A percentile compares a stretch with the other conserved stretches of the same genome.
These are phyloP conservation scores for Nasonovia ribisnigri DNA, from an alignment of 2,888 invertebrate genomes.

Conservation along the genomic window DNA sequence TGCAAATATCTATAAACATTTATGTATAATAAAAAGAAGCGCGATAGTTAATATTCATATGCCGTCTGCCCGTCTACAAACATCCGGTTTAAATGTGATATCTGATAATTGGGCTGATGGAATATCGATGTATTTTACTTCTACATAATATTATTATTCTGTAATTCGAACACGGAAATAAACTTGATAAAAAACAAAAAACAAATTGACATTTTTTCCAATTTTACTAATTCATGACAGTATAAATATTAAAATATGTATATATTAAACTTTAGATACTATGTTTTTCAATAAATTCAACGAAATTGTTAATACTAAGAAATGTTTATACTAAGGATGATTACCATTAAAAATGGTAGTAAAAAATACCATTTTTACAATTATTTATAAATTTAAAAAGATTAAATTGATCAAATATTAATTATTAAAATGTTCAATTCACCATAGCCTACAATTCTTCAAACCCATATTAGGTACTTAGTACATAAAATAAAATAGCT, in stretches of 20 bases:
- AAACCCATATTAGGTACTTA: too few species aligned
- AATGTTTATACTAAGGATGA: too few species aligned
- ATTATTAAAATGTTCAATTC: too few species aligned
- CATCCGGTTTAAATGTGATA: conserved; percentile 55
- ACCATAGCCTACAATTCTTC: too few species aligned
- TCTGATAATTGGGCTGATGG: conserved; percentile 52
- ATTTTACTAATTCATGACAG: not conserved
- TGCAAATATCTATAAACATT: conserved; percentile 10
- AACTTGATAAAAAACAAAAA: conserved; percentile 11
- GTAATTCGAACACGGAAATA: conserved; percentile 35
- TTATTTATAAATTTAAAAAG: too few species aligned
- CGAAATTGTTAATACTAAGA: too few species aligned
- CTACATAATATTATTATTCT: conserved; percentile 1
- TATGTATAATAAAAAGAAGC: not conserved
- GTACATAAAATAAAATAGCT: too few species aligned
- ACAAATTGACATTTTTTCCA: not conserved
- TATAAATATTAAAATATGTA: not conserved
- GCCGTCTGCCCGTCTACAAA: conserved; percentile 37
- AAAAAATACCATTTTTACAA: too few species aligned
- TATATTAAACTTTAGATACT: not conserved
- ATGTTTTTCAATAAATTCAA: not conserved
- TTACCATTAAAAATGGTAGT: too few species aligned
- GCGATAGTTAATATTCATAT: conserved; percentile 47
- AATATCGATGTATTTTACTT: conserved; percentile 39
- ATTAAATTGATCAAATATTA: too few species aligned